Evolutionary conservation across 2,113 vertebrate species (phyloP), one percentile per base, ranked within the genome.

Genomic region (Pyrgilauda ruficollis): DNA sequence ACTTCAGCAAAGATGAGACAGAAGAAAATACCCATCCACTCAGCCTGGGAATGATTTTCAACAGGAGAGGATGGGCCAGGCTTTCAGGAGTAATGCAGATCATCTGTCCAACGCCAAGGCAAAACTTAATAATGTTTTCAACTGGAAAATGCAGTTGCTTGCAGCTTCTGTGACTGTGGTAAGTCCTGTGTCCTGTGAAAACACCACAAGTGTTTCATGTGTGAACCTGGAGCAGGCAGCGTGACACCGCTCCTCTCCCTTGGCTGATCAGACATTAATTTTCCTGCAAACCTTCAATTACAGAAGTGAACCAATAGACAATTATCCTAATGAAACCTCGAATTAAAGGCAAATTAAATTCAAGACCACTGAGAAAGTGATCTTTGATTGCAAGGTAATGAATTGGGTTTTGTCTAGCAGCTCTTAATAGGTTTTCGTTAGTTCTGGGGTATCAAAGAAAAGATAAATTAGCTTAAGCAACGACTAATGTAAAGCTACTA

Each of bases 331-430:
- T 73, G 58, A 96, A 97, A 96, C 92, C 80, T 93, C 52, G 2
- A 96, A 96, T 96, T 96, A 97, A 95, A 96, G 89, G 80, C 31
- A 94, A 94, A 97, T 96, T 96, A 91, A 86, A 91, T 93, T 76
- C 89, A 37, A 92, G 78, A 90, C 90, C 92, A 88, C 56, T 97
- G 41, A 84, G 95, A 88, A 68, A 84, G 43, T 35, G 81, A 84
- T 95, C 75, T 91, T 93, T 85, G 58, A 86, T 64, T 84, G 85
- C 35, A 84, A 81, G 50, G 35, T 83, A 93, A 72, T 76, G 69
- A 95, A 74, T 41, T 70, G 37, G 37, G 13, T 7, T 87, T 84
- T 92, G 47, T 79, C 27, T 24, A 91, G 85, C 59, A 88, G 39
- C 81, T 77, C 56, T 66, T 94, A 90, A 63, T 44, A 19, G 52